Percentiles rank a stretch among this genome's conserved stretches.
These are phyloP conservation scores for Lacanobia oleracea DNA, from an alignment of 2,888 invertebrate genomes.

Conservation along the genomic window DNA sequence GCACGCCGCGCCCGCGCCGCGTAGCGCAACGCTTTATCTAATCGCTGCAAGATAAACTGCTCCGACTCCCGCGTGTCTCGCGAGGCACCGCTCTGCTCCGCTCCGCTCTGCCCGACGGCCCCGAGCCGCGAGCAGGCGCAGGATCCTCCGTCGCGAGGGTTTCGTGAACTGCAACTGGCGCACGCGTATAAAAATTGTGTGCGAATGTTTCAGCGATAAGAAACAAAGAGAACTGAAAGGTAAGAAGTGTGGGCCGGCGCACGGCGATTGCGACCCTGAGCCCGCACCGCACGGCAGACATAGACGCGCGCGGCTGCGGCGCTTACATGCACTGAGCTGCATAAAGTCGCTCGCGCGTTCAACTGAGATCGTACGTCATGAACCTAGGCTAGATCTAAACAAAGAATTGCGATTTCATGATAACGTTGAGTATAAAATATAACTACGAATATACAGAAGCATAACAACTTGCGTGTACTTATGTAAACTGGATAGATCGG, in stretches of 20 bases:
- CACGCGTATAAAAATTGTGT: conserved; percentile 72
- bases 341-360: conserved; percentile 26
- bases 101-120: conserved; percentile 12
- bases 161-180: conserved; percentile 67
- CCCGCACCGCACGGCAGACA: conserved; percentile 28
- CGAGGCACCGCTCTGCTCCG: conserved; percentile 42
- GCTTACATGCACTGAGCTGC: conserved; percentile 21
- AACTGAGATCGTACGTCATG: conserved; percentile 56
- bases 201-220: conserved; percentile 72
- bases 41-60: conserved; percentile 82
- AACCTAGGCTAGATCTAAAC: conserved; percentile 71
- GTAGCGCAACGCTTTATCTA: conserved; percentile 84
- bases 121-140: conserved; percentile 6
- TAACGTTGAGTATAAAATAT: conserved; percentile 45
- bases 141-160: conserved; percentile 9
- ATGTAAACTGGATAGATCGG: background rate
- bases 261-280: conserved; percentile 44
- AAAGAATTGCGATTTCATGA: conserved; percentile 70
- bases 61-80: conserved; percentile 72
- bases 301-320: conserved; percentile 13
- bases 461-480: background rate
- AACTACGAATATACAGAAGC: conserved; percentile 12
- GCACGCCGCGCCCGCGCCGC: conserved; percentile 60
- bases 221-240: conserved; percentile 38
- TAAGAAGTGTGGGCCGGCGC: conserved; percentile 33